phyloP scores from a whole-genome alignment of 2,797 vertebrate genomes.

The Onychomys arenicola region DNA sequence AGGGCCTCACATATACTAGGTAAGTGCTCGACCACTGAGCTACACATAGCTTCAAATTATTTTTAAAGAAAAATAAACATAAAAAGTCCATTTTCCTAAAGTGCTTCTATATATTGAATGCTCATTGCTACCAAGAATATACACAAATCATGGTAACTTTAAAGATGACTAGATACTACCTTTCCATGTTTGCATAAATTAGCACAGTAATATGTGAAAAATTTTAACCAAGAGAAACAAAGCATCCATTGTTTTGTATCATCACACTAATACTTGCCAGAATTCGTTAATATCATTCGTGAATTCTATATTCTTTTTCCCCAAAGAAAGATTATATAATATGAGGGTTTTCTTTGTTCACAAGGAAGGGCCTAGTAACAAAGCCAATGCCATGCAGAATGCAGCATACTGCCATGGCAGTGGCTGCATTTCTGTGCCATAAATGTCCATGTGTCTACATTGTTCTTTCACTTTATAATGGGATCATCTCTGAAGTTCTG shows the following conservation, averaged over 20 bases:
- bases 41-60: not conserved
- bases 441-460: not conserved
- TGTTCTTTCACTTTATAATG: not conserved
- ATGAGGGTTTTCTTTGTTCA: conserved; percentile 15
- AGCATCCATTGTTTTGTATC: not conserved
- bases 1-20: not conserved
- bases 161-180: not conserved
- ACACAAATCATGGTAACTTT: not conserved
- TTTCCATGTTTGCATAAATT: not conserved
- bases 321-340: conserved; percentile 7
- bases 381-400: not conserved
- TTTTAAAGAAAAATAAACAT: not conserved
- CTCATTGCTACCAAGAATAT: conserved; percentile 1
- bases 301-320: not conserved
- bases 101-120: not conserved
- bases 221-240: not conserved
- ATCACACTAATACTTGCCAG: not conserved
- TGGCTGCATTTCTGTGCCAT: not conserved
- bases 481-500: not conserved
- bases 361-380: not conserved
- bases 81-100: not conserved
- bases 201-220: not conserved
- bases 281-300: not conserved
- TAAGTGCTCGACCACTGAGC: not conserved
- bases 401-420: not conserved